Percentiles rank a stretch among this genome's conserved stretches.
Evolutionary conservation across 2,113 vertebrate species (phyloP).

Genomic region (Arothron firmamentum): DNA sequence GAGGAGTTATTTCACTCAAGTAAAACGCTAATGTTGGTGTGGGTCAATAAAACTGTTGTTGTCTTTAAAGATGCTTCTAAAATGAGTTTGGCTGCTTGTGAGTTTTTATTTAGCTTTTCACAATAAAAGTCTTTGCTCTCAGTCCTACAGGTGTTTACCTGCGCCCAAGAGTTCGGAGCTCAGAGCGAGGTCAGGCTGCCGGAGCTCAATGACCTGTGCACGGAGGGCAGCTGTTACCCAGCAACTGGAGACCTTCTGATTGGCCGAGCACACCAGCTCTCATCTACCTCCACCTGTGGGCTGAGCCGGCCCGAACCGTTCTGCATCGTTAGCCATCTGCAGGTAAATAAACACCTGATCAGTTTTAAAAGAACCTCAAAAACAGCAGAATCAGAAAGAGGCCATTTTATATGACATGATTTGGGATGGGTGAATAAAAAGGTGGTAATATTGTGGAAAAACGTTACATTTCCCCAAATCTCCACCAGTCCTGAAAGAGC

Average conservation of each 20-base stretch:
- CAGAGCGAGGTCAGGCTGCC: constrained; percentile 57
- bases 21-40: too few relatives aligned
- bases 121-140: constrained; percentile 14
- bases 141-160: constrained; percentile 67
- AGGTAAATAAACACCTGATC: constrained; percentile 71
- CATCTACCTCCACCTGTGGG: constrained; percentile 88
- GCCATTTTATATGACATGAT: too few relatives aligned
- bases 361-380: too few relatives aligned
- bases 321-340: constrained; percentile 96
- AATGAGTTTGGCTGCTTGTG: too few relatives aligned
- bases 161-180: constrained; percentile 47
- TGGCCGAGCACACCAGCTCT: constrained; percentile 83
- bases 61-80: too few relatives aligned
- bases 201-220: constrained; percentile 86
- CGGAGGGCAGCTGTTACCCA: constrained; percentile 94
- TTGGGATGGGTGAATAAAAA: too few relatives aligned
- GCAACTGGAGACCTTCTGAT: constrained; percentile 95
- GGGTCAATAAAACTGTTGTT: too few relatives aligned
- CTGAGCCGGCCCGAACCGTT: constrained; percentile 80
- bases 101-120: neutral
- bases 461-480: too few relatives aligned
- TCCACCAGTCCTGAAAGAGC: too few relatives aligned
- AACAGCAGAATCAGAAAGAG: too few relatives aligned
- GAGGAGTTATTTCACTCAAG: too few relatives aligned
- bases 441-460: too few relatives aligned